Evolutionary conservation across 2,888 invertebrate species (phyloP).

Genomic region (Punctoribates punctum): DNA sequence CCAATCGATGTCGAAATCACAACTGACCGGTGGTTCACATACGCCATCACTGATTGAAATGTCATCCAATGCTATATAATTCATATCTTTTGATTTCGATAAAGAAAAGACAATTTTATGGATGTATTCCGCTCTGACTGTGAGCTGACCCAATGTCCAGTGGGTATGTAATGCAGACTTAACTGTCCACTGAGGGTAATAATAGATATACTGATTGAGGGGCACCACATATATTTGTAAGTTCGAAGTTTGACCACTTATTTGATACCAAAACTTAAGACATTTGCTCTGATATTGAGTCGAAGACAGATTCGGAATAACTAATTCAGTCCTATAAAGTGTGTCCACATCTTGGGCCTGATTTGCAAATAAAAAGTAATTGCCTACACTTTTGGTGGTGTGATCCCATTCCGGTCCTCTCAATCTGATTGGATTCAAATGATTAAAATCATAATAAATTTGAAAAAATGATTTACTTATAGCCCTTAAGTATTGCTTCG

Average conservation of each 20-base stretch:
- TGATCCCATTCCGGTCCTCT: slow-evolving; percentile 6
- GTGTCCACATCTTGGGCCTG: not conserved
- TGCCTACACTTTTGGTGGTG: slow-evolving; percentile 31
- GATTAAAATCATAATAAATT: too few relatives aligned
- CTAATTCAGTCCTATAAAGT: not conserved
- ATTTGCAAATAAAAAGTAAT: slow-evolving; percentile 33
- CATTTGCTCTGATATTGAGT: not conserved
- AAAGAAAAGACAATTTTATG: slow-evolving; percentile 29
- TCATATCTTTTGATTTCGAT: not conserved
- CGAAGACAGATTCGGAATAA: not conserved
- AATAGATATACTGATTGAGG: not conserved
- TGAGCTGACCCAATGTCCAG: slow-evolving; percentile 28
- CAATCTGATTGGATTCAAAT: not conserved
- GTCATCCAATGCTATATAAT: slow-evolving; percentile 33
- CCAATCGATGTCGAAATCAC: slow-evolving; percentile 32
- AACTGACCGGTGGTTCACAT: slow-evolving; percentile 31
- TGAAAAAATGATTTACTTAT: not conserved
- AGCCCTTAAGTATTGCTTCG: not conserved
- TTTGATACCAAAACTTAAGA: slow-evolving; percentile 34
- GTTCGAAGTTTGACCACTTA: not conserved
- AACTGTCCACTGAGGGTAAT: not conserved
- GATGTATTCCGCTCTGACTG: not conserved
- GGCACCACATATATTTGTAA: slow-evolving; percentile 1
- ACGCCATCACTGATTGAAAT: slow-evolving; percentile 9
- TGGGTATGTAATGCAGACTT: not conserved